These are phyloP conservation scores for Fragum fragum DNA, from an alignment of 2,888 invertebrate species.

Conservation along the genomic window DNA sequence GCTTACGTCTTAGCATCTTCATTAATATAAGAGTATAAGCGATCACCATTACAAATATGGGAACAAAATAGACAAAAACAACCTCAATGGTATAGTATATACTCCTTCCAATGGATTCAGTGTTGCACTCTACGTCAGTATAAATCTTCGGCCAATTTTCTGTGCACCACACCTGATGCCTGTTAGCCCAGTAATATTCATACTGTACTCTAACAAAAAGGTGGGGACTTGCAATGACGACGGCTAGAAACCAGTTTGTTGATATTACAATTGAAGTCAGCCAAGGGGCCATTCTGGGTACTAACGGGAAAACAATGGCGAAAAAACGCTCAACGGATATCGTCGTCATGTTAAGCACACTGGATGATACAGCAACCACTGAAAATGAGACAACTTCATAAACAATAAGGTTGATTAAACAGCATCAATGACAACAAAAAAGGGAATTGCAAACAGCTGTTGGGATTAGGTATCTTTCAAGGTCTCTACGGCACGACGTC, in stretches of 20 bases:
- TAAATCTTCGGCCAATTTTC: constrained; percentile 79
- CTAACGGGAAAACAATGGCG: constrained; percentile 82
- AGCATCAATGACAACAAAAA: too few relatives aligned
- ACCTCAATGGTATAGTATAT: constrained; percentile 78
- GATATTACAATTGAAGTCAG: constrained; percentile 65
- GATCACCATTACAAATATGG: constrained; percentile 78
- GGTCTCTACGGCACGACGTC: too few relatives aligned
- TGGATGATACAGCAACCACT: constrained; percentile 81
- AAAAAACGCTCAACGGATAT: constrained; percentile 83
- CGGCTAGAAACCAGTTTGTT: constrained; percentile 73
- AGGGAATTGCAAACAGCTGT: too few relatives aligned
- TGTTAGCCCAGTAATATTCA: constrained; percentile 73
- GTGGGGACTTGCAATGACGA: constrained; percentile 77
- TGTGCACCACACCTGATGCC: constrained; percentile 77
- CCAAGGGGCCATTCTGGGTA: constrained; percentile 67
- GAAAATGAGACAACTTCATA: too few relatives aligned
- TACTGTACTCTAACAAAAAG: constrained; percentile 69
- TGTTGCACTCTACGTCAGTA: constrained; percentile 58
- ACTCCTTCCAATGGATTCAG: constrained; percentile 56
- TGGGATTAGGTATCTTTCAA: too few relatives aligned
- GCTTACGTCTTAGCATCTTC: constrained; percentile 70
- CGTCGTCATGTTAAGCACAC: constrained; percentile 79
- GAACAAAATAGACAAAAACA: constrained; percentile 81
- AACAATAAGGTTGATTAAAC: too few relatives aligned
- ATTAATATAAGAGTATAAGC: constrained; percentile 77